Evolutionary conservation across 2,113 vertebrate genomes (phyloP).

Genomic region (Synchiropus splendidus): DNA sequence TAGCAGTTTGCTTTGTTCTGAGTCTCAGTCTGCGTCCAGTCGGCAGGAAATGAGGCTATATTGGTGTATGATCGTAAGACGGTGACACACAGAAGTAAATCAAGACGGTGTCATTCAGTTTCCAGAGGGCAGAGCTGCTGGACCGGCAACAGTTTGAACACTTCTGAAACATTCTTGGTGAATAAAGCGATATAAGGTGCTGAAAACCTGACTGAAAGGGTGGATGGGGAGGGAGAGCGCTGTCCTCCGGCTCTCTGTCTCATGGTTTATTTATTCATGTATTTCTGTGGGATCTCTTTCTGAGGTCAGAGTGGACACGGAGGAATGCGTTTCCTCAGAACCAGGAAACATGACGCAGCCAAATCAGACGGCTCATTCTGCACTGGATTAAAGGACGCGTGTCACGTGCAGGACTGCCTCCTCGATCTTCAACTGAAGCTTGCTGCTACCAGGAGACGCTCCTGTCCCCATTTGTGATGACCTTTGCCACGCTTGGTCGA

Average conservation of each 20-base stretch:
- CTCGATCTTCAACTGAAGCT: not conserved
- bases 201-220: too few species aligned
- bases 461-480: slow-evolving; percentile 2
- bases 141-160: too few species aligned
- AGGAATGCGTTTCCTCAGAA: slow-evolving; percentile 55
- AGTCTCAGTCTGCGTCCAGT: slow-evolving; percentile 46
- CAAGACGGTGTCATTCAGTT: slow-evolving; percentile 7
- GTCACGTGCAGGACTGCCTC: too few species aligned
- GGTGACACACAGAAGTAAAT: slow-evolving; percentile 45
- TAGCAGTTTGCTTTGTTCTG: slow-evolving; percentile 25
- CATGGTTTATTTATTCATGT: slow-evolving; percentile 51
- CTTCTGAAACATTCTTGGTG: too few species aligned
- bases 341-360: slow-evolving; percentile 22
- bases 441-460: too few species aligned
- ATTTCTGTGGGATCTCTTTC: slow-evolving; percentile 49
- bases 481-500: too few species aligned
- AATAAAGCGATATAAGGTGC: too few species aligned
- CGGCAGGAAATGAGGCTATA: slow-evolving; percentile 46
- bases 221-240: too few species aligned
- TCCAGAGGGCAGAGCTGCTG: too few species aligned
- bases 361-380: too few species aligned
- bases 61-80: slow-evolving; percentile 25
- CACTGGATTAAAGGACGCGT: too few species aligned
- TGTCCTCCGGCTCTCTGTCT: too few species aligned
- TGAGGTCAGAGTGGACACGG: slow-evolving; percentile 44